A percentile compares a stretch with the other conserved stretches of the same genome.
Conservation (phyloP, 2,113 vertebrate species). For the Caretta caretta region DNA sequence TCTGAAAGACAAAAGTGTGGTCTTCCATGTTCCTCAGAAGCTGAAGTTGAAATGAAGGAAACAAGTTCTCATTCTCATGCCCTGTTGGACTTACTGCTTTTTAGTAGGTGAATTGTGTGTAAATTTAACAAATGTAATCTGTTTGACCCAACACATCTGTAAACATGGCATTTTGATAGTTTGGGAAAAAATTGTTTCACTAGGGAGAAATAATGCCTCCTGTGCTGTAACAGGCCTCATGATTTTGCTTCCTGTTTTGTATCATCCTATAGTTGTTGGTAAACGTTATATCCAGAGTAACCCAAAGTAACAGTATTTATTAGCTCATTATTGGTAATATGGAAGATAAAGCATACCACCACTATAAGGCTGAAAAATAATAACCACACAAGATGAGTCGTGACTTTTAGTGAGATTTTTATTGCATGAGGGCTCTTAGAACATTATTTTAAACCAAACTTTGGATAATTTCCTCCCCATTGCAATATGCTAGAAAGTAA, state of each 20-base stretch:
- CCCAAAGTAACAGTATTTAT: neutral
- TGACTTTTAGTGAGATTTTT: neutral
- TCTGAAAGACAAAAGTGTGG: neutral
- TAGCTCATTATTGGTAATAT: rapidly evolving
- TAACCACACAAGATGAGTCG: rapidly evolving
- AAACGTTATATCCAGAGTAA: rapidly evolving
- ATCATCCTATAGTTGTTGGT: rapidly evolving
- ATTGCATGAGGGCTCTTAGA: neutral
- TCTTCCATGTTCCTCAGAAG: neutral
- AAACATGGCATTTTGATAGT: neutral
- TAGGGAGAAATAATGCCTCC: neutral
- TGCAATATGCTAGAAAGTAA: neutral
- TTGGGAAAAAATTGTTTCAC: neutral
- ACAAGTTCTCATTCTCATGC: neutral
- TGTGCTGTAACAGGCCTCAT: neutral
- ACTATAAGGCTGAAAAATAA: too few species aligned
- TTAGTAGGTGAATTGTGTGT: neutral
- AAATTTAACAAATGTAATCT: neutral
- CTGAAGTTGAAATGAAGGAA: neutral
- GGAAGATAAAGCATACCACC: neutral
- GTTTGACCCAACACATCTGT: neutral
- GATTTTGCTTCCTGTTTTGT: neutral
- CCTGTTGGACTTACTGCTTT: neutral
- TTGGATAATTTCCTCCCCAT: neutral
- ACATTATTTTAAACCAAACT: neutral